A percentile compares a stretch with the other conserved stretches of the same genome.
phyloP scores from a whole-genome alignment of 1,140 invertebrate species.

The Dreissena rostriformis region DNA sequence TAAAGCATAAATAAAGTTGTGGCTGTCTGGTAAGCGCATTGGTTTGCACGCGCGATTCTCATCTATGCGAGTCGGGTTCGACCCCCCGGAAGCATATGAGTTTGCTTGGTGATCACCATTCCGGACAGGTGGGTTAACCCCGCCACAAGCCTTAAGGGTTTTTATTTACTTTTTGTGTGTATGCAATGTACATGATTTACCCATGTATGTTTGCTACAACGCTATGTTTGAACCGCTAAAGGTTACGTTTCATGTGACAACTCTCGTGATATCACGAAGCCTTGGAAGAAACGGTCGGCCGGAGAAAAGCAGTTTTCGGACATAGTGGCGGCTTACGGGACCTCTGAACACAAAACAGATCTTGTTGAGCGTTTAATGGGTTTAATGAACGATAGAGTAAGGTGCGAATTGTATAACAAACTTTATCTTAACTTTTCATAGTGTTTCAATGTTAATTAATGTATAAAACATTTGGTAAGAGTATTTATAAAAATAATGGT shows the following conservation, averaged over 20 bases:
- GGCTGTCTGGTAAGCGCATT: not conserved
- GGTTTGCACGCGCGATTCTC: not conserved
- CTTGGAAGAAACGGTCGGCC: conserved; percentile 23
- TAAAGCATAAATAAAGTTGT: not conserved
- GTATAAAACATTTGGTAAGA: not conserved
- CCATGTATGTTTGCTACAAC: not conserved
- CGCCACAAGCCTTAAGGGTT: no score
- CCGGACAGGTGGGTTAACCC: no score
- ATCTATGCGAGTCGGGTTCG: no score
- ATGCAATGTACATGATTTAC: not conserved
- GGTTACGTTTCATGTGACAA: conserved; percentile 20
- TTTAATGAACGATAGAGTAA: conserved; percentile 14
- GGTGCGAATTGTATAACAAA: not conserved
- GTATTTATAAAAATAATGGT: not conserved
- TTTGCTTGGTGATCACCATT: no score
- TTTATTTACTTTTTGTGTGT: not conserved
- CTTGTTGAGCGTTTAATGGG: conserved; percentile 7
- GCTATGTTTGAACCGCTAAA: not conserved
- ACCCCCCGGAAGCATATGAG: no score
- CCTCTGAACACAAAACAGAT: not conserved
- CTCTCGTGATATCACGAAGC: not conserved
- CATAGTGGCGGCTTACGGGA: conserved; percentile 18
- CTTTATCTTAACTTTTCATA: not conserved
- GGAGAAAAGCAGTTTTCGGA: conserved; percentile 19
- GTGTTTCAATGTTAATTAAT: not conserved